Conservation (phyloP, 2,888 invertebrate species). For the Hirudinaria manillensis region DNA sequence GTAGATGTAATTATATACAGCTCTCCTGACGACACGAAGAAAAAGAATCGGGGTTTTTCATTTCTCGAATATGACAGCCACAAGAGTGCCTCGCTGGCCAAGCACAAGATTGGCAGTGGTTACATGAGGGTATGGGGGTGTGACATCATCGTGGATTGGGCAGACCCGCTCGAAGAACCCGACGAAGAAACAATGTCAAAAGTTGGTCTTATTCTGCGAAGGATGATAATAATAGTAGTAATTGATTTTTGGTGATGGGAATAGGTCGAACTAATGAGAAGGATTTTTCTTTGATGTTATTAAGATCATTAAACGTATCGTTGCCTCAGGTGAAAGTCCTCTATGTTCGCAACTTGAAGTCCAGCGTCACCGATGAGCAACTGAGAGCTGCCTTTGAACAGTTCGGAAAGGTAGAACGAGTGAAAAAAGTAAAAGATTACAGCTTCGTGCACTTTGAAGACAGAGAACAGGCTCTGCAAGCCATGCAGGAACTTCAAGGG, state of each 20-base stretch:
- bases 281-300: too few relatives aligned
- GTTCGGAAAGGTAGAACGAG: constrained; percentile 90
- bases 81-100: constrained; percentile 95
- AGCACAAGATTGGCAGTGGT: constrained; percentile 86
- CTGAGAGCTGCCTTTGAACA: constrained; percentile 88
- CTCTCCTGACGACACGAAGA: constrained; percentile 90
- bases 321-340: constrained; percentile 81
- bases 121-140: constrained; percentile 95
- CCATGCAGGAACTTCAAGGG: constrained; percentile 57
- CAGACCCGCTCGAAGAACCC: constrained; percentile 98
- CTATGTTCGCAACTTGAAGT: constrained; percentile 93
- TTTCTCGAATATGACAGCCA: constrained; percentile 99
- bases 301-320: not conserved
- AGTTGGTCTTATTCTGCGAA: constrained; percentile 56
- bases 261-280: too few relatives aligned
- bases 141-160: constrained; percentile 99
- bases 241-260: not conserved
- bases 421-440: constrained; percentile 86
- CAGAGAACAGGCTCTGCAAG: constrained; percentile 87
- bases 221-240: not conserved
- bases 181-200: constrained; percentile 98
- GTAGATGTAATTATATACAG: constrained; percentile 99
- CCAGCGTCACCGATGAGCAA: constrained; percentile 91
- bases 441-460: constrained; percentile 99
- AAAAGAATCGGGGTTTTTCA: constrained; percentile 99